Evolutionary conservation across 2,888 invertebrate genomes (phyloP), one percentile per base, ranked within the genome.

Genomic region (Anorthoa munda): DNA sequence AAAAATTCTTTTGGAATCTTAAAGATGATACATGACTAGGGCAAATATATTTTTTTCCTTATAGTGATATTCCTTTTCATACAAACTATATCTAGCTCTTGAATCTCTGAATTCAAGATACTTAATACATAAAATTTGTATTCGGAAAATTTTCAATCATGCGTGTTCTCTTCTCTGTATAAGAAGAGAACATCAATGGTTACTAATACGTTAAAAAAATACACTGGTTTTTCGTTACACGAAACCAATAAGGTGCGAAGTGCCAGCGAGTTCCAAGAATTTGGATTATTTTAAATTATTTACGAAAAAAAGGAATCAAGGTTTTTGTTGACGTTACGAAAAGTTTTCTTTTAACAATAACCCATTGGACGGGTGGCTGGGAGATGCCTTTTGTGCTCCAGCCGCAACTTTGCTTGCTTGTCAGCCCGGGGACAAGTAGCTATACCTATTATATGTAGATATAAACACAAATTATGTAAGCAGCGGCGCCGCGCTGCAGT

Each of bases 281-380:
- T 55, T 60, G 48, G 11, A 39, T 51, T 23, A 4, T 53, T 46
- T 61, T 46, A 56, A 71, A 12, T 26, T 68, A 56, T 50, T 31
- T 31, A 46, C 13, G 23, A 66, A 74, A 50, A 53, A 55, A 51
- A 51, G 15, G 66, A 59, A 53, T 23, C 23, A 45, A 55, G 15
- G n/a, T 66, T 68, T 68, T 73, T 64, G 63, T 67, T 66, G 66
- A 63, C 61, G 58, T 15, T 61, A 45, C 46, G 31, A 12, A 75
- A 79, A 81, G 63, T 69, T 79, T 75, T 46, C 45, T 59, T 55
- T 39, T 55, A 69, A 80, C 50, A 68, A 69, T 69, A 64, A 53
- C 39, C 75, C 31, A 46, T 26, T 66, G 58, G 21, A 39, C 18
- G 51, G 56, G 21, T 26, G 31, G 18, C 51, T 21, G 53, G 60